Base-by-base conservation (phyloP, 2,113 vertebrate species). In the Tachysurus vachellii region DNA sequence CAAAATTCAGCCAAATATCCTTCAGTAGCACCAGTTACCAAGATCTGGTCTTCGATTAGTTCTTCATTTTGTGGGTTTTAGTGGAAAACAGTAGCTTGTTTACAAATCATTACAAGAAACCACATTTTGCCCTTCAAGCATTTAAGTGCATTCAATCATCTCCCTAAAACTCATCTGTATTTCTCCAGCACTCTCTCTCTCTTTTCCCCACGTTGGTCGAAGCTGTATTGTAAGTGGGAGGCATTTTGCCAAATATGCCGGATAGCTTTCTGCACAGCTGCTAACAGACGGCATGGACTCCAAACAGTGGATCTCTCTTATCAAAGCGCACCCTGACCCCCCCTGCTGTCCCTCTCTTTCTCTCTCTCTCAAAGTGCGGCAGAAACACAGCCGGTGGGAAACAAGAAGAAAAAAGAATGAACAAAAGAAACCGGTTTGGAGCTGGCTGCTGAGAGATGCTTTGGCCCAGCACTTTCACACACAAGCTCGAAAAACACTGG, bases 181-280 rank as follows among this genome's bases (percentile, higher is more conserved):
- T 42, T 56, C 82, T 16, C 13, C 21, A 11, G 64, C 62, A 88
- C 87, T 84, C 90, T 88, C 87, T 86, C 89, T 17, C 59, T 59
- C 70, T 50, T 76, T 90, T 77, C 26, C 68, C 76, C 88, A n/a
- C 85, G 3, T 21, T 23, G 86, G 89, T 83, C 91, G 91, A 90
- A 91, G 90, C 87, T 87, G 66, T 88, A 88, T 87, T 91, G 87
- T 82, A 75, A 88, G 86, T 91, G 82, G 59, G 68, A 91, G 26
- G 92, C 90, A 11, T 44, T 31, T 23, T 89, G 94, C 94, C 94
- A 94, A 94, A 92, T 91, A 90, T 89, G 91, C 89, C 86, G 91
- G 91, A 94, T 94, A 93, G 93, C 92, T 94, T 92, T 89, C 91
- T 92, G 92, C 93, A 95, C 94, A 94, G 93, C 95, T 96, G 95